Base-by-base conservation (phyloP, 2,888 invertebrate genomes). In the Fragum fragum region DNA sequence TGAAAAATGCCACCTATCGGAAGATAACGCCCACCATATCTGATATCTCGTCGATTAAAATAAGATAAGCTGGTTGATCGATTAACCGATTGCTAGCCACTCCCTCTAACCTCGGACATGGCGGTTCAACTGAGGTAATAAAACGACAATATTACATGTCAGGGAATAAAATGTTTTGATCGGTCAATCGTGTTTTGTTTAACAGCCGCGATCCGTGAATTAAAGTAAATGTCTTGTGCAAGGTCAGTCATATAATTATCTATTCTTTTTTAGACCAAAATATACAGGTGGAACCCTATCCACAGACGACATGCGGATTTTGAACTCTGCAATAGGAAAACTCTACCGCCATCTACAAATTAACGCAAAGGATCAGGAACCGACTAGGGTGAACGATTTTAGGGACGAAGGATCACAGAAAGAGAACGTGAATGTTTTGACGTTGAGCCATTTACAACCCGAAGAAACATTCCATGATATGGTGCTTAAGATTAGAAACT, bases 391-490 rank as follows among this genome's bases (percentile, higher is more conserved):
- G 47, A 21, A 53, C 14, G 81, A 77, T n/a, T 59, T 68, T 16
- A 52, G 57, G 21, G 47, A 66, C 36, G 69, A 79, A 57, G 80
- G 78, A 16, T 29, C 71, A 14, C 81, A 83, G 72, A 83, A 83
- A 72, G 83, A 81, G 66, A 76, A 75, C 66, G 75, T 79, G n/a
- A 86, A 86, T 52, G 47, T 83, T 16, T 61, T 86, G 53, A 81
- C 81, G 16, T 28, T 86, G 23, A 68, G 59, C 18, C 76, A 79
- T 6, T 39, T 78, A 32, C 83, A 81, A 5, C 75, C 74, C 5
- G 86, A 86, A 14, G 83, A 86, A 42, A 76, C 76, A 1, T 86
- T 86, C 39, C 81, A 77, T 26, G 86, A 86, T 32, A 70, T 86
- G 36, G 83, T 83, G 63, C 59, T 81, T 23, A 83, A 83, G 66